Evolutionary conservation across 2,888 invertebrate species (phyloP), one percentile per base, ranked within the genome.

Genomic region (Callimorpha dominula): DNA sequence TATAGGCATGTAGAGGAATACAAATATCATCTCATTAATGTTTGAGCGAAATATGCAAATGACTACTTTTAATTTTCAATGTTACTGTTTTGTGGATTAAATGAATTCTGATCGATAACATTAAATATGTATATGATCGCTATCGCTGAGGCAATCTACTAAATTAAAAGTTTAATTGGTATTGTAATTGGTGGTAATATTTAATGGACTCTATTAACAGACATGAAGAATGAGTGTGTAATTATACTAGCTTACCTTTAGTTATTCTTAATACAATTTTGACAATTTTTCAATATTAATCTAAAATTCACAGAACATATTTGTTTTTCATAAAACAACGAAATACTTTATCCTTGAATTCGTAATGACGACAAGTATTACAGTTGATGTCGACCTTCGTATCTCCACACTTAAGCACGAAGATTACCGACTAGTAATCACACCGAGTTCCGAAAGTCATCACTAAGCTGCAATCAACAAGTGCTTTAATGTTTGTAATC

Each of bases 401-500:
- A 79, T 73, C 73, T 78, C 83, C 73, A 84, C 84, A 86, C 86
- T 88, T 89, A 85, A 75, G 70, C 69, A 87, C 84, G 82, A 81
- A 87, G 85, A 89, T 87, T 86, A 87, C 79, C 82, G 81, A 80
- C 77, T 78, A 77, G 82, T 91, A 92, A 92, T 91, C 85, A 88
- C 88, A 87, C 81, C 76, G 78, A 89, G 90, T 89, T 90, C 90
- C 90, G 87, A 90, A 90, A 91, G 86, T 89, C 90, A 91, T 92
- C 91, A 90, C 81, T 85, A 83, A 85, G 85, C 85, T 83, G 82
- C 88, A 87, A 91, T 90, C 90, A 92, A 91, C 91, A 88, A 89
- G 90, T 90, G 86, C 86, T 89, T 86, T 92, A 91, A 92, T 92
- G 87, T 85, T 82, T 78, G 88, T 90, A 91, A 93, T 93, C 91